Evolutionary conservation across 1,140 invertebrate genomes (phyloP).

Genomic region (Paraescarpia echinospica): DNA sequence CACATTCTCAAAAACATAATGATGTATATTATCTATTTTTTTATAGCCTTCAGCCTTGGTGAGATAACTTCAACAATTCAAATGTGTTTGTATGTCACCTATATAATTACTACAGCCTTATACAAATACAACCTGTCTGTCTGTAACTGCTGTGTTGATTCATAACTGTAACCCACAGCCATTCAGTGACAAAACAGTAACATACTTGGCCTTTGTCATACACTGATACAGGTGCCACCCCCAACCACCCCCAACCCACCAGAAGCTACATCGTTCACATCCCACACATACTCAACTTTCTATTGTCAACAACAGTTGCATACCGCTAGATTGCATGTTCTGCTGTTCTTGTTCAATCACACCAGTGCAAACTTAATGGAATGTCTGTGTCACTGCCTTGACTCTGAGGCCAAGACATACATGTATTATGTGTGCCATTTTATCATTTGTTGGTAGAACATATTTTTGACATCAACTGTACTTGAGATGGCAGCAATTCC

Average conservation of each 20-base stretch:
- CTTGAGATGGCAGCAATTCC: neutral
- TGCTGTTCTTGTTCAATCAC: neutral
- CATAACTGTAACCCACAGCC: too few species aligned
- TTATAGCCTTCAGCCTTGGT: neutral
- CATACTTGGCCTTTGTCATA: neutral
- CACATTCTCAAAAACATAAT: too few species aligned
- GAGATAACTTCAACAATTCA: neutral
- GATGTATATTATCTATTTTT: too few species aligned
- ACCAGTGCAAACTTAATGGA: neutral
- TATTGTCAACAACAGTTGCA: neutral
- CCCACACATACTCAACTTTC: neutral
- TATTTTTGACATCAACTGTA: neutral
- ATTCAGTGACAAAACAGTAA: too few species aligned
- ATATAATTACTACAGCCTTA: neutral
- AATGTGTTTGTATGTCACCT: neutral
- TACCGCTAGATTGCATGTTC: neutral
- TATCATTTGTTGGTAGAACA: neutral
- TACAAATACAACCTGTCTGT: neutral
- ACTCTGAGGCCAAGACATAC: neutral
- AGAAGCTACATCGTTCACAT: neutral
- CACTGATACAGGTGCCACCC: too few species aligned
- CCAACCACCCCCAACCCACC: neutral
- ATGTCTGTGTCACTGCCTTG: neutral
- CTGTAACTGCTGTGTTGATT: neutral
- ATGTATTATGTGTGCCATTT: neutral